Conservation (phyloP, 2,797 vertebrate genomes). For the Limosa lapponica region DNA sequence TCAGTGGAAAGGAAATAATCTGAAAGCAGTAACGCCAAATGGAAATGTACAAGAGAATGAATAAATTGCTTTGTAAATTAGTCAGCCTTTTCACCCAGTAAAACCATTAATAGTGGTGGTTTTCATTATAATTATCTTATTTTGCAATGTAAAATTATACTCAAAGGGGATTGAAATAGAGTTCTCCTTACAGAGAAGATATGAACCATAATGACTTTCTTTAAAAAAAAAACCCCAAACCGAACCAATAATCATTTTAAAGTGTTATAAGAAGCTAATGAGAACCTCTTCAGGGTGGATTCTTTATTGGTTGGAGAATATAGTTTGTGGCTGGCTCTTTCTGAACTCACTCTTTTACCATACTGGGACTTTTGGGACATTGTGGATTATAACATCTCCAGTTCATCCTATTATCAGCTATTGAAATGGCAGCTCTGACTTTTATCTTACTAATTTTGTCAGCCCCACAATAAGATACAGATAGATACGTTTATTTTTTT, state of each 20-base stretch:
- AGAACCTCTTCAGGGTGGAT: background rate
- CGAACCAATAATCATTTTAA: background rate
- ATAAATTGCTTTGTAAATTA: constrained; percentile 5
- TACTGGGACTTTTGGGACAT: background rate
- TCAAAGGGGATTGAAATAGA: background rate
- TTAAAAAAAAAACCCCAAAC: background rate
- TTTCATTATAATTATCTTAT: background rate
- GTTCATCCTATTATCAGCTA: background rate
- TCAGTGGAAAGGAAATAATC: background rate
- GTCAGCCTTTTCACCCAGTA: background rate
- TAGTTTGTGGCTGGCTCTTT: background rate
- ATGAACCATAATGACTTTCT: background rate
- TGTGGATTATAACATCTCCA: background rate
- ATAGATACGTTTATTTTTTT: background rate
- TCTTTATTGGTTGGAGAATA: background rate
- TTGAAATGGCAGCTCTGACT: background rate
- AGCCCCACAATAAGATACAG: background rate
- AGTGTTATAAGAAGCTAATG: background rate
- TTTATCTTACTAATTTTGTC: background rate
- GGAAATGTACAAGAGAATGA: background rate
- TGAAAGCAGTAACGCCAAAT: background rate
- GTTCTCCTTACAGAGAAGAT: background rate
- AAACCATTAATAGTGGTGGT: background rate
- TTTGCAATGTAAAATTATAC: background rate
- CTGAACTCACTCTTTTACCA: background rate